Base-by-base conservation (phyloP, 2,113 vertebrate species). In the Tragelaphus imberbis region DNA sequence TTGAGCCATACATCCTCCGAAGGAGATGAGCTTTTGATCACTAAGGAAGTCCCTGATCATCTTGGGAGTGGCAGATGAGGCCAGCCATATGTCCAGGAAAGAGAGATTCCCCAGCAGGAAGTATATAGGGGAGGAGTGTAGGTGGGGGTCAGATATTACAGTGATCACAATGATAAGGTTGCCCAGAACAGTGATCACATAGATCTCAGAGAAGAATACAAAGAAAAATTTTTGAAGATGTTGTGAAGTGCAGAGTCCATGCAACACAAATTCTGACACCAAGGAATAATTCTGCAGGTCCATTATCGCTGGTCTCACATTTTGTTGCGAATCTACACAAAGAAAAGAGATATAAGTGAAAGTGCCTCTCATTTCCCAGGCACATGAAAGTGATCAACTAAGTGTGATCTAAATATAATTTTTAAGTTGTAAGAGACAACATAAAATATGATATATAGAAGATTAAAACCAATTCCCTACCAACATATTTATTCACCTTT, bases 261-360 rank as follows among this genome's bases (percentile, higher is more conserved):
- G 88, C 56, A 97, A 82, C 51, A 97, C 88, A 96, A 97, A 98
- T 91, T 95, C 96, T 92, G 97, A 95, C 51, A 97, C 97, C 17
- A 94, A 23, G 25, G 96, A 95, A 90, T 93, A 90, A 89, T 98
- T 97, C 47, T 95, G 68, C 33, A 58, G 44, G 17, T 59, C 71
- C 95, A 97, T 97, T 89, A 40, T 86, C 33, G 79, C 84, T 63
- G 82, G 40, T 53, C 56, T 95, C 36, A 96, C 25, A 81, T 23
- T 88, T 65, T 63, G 16, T 28, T 80, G 28, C 80, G 9, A 90
- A 92, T 79, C 25, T 92, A 61, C 58, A 58, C 59, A 79, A 94
- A 92, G 36, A 80, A 96, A 85, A 88, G 28, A 85, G 7, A 30
- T 30, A 1, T 36, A 63, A 49, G 2, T 36, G 21, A 90, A 59